These are phyloP conservation scores for Aldabrachelys gigantea DNA, from an alignment of 2,113 vertebrate genomes.

Conservation along the genomic window DNA sequence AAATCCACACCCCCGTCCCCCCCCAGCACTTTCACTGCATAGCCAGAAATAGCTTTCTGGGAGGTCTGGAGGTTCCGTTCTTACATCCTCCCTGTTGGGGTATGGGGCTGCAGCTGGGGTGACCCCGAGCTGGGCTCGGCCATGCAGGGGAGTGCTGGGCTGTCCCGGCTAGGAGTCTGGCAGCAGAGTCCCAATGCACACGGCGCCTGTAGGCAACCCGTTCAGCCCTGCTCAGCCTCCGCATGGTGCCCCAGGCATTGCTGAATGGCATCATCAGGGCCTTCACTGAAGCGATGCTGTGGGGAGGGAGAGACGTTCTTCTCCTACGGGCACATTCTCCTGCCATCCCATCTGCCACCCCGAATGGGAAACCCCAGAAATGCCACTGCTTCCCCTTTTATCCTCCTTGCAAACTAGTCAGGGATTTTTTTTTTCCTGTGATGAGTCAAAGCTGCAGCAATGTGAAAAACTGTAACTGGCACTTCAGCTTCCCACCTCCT, in stretches of 20 bases:
- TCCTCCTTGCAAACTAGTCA: slow-evolving; percentile 25
- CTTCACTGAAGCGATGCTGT: neutral
- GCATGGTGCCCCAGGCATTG: neutral
- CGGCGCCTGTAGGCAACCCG: neutral
- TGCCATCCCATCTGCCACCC: neutral
- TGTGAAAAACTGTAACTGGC: slow-evolving; percentile 35
- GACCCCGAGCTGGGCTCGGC: neutral
- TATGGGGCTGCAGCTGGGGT: neutral
- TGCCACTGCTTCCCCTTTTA: slow-evolving; percentile 29
- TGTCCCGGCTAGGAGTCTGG: neutral
- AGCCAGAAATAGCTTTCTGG: neutral
- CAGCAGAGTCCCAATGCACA: neutral
- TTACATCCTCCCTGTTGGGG: neutral
- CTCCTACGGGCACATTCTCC: fast-evolving
- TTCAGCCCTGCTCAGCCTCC: neutral
- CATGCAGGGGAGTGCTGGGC: neutral
- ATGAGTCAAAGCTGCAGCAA: slow-evolving; percentile 69
- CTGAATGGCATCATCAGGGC: neutral
- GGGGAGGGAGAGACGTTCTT: neutral
- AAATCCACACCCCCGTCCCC: neutral
- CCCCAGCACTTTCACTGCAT: neutral
- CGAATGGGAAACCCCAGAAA: neutral
- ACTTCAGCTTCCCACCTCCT: slow-evolving; percentile 48
- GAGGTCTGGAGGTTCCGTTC: neutral
- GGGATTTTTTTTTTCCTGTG: slow-evolving; percentile 34